phyloP scores from a whole-genome alignment of 2,888 invertebrate species.

The Nineta flava region DNA sequence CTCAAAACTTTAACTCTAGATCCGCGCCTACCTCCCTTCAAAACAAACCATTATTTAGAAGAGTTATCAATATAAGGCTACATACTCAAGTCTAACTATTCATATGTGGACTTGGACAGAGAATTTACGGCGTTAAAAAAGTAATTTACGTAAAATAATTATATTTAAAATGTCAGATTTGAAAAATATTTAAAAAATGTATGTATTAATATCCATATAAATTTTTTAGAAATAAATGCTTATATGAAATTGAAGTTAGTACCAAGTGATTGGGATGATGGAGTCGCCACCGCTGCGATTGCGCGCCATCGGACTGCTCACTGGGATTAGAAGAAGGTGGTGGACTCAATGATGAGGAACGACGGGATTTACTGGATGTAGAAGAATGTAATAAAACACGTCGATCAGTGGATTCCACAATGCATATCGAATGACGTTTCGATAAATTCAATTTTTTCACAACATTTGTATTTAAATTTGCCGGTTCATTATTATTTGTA shows the following conservation, averaged over 20 bases:
- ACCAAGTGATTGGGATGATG: slow-evolving; percentile 2
- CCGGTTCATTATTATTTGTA: not conserved
- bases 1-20: too few relatives aligned
- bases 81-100: too few relatives aligned
- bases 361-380: not conserved
- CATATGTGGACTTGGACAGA: too few relatives aligned
- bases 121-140: too few relatives aligned
- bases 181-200: too few relatives aligned
- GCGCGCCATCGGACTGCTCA: slow-evolving; percentile 3
- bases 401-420: slow-evolving; percentile 1
- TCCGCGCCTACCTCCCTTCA: too few relatives aligned
- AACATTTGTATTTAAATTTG: not conserved
- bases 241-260: slow-evolving; percentile 3
- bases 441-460: not conserved
- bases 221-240: too few relatives aligned
- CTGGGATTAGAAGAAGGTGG: not conserved
- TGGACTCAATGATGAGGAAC: not conserved
- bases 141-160: too few relatives aligned
- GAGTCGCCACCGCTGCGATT: slow-evolving; percentile 2
- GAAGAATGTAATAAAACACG: not conserved
- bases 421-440: slow-evolving; percentile 3
- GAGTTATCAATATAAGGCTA: too few relatives aligned
- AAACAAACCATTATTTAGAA: too few relatives aligned
- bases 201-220: too few relatives aligned
- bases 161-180: too few relatives aligned